A percentile compares a stretch with the other conserved stretches of the same genome.
Conservation (phyloP, 2,888 invertebrate species). For the Nematopogon swammerdamellus region DNA sequence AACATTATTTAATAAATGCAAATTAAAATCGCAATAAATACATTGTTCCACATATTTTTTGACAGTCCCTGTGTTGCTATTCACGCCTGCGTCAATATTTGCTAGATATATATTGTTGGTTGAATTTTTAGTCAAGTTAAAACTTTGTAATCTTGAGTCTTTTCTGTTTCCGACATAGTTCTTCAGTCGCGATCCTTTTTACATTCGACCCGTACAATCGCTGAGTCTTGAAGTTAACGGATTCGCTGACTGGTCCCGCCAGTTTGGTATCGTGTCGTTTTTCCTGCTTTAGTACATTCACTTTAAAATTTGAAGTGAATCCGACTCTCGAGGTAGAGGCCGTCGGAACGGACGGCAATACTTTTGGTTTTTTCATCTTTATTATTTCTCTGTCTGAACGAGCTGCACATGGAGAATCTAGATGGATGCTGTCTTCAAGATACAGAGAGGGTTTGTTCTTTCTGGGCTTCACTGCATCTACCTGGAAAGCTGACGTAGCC, state of each 20-base stretch:
- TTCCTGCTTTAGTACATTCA: constrained; percentile 22
- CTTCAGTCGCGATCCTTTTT: constrained; percentile 33
- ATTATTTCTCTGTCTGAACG: constrained; percentile 20
- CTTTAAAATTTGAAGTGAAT: constrained; percentile 39
- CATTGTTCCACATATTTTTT: too few species aligned
- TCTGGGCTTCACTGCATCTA: constrained; percentile 26
- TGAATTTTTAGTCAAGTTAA: constrained; percentile 18
- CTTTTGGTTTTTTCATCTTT: constrained; percentile 27
- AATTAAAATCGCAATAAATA: too few species aligned
- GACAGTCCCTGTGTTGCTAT: too few species aligned
- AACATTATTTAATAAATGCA: too few species aligned
- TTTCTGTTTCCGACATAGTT: constrained; percentile 31
- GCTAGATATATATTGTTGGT: too few species aligned
- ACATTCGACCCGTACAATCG: constrained; percentile 28
- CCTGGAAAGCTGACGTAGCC: constrained; percentile 33
- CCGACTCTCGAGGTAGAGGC: constrained; percentile 34
- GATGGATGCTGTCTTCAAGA: constrained; percentile 40
- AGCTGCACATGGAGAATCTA: too few species aligned
- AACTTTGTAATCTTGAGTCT: constrained; percentile 37
- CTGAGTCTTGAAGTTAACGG: constrained; percentile 31
- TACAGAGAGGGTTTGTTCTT: constrained; percentile 39
- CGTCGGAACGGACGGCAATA: constrained; percentile 37
- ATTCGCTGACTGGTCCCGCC: constrained; percentile 26
- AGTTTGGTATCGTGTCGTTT: constrained; percentile 27
- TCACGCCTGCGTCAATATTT: too few species aligned